Percentiles rank a stretch among this genome's conserved stretches.
Conservation (phyloP, 2,797 vertebrate genomes). For the Peromyscus nudipes region DNA sequence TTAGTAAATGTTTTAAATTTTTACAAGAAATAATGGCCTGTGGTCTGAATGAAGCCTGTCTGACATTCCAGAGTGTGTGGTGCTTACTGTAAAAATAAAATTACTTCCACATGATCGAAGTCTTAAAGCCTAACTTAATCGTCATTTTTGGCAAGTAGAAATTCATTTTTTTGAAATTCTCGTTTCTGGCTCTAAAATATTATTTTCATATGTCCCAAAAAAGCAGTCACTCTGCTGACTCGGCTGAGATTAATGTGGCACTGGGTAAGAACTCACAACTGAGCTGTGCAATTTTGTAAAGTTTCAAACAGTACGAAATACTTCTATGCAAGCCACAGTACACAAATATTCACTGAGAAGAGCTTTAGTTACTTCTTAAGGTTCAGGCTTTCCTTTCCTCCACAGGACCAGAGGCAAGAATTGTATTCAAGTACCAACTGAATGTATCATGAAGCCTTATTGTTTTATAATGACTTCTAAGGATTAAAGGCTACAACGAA, state of each 20-base stretch:
- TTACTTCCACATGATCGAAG: conserved; percentile 45
- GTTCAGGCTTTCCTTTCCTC: background rate
- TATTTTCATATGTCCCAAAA: background rate
- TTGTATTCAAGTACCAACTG: background rate
- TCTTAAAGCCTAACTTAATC: background rate
- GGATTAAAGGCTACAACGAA: background rate
- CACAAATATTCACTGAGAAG: background rate
- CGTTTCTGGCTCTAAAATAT: background rate
- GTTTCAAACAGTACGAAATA: background rate
- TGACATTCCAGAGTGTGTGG: background rate
- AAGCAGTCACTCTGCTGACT: background rate
- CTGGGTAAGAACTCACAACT: background rate
- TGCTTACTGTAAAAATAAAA: conserved; percentile 64
- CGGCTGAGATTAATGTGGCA: conserved; percentile 14
- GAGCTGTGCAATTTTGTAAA: conserved; percentile 34
- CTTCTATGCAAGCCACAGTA: background rate
- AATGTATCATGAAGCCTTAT: background rate
- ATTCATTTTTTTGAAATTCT: conserved; percentile 44
- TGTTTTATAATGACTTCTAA: background rate
- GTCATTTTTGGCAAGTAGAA: conserved; percentile 46
- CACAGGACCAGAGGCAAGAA: background rate
- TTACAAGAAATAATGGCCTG: background rate
- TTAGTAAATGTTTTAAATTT: conserved; percentile 29
- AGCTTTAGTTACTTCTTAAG: background rate
- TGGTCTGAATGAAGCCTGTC: background rate